Base-by-base conservation (phyloP, 1,140 invertebrate species). In the Atta cephalotes region DNA sequence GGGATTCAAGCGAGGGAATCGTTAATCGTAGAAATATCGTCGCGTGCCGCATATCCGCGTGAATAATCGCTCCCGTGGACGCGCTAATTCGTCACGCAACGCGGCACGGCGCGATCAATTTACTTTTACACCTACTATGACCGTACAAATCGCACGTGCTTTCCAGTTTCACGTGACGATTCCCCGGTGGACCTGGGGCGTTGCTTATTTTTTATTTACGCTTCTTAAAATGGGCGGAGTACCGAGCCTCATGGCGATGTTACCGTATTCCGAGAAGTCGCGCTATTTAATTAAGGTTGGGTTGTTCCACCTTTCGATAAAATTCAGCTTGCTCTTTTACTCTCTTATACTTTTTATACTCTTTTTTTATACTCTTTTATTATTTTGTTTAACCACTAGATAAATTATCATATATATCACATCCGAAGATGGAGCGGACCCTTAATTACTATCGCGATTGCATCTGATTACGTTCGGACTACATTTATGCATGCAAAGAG, bases 11-110 rank as follows among this genome's bases (percentile, higher is more conserved):
- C 72, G 53, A 2, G 49, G 45, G 12, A 39, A 45, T n/a, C 45
- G 74, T 85, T 85, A 79, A 85, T 85, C 60, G 72, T 74, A 74
- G 35, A 66, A 51, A 85, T 85, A 66, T 85, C 62, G 77, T 85
- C 82, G 82, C 62, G 82, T 21, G 72, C 45, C 76, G 72, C 28
- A 45, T 51, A 16, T 12, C 49, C 76, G 7, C 51, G 68, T 82
- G 68, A 82, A 82, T 62, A 74, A 82, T 82, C 45, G 25, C 56
- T 12, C 14, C n/a, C 66, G 49, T 53, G 63, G 68, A 72, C 66
- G 35, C 39, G 49, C 39, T 74, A 82, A 82, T 82, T 74, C n/a
- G 80, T 82, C 80, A 74, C 80, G 80, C 80, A 70, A 82, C 56
- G 70, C 66, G 53, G 4, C 66, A 53, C 35, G 53, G 7, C 25